Percentiles rank a stretch among this genome's conserved stretches.
Conservation (phyloP, 2,797 vertebrate genomes). For the Gephyroberyx darwinii region DNA sequence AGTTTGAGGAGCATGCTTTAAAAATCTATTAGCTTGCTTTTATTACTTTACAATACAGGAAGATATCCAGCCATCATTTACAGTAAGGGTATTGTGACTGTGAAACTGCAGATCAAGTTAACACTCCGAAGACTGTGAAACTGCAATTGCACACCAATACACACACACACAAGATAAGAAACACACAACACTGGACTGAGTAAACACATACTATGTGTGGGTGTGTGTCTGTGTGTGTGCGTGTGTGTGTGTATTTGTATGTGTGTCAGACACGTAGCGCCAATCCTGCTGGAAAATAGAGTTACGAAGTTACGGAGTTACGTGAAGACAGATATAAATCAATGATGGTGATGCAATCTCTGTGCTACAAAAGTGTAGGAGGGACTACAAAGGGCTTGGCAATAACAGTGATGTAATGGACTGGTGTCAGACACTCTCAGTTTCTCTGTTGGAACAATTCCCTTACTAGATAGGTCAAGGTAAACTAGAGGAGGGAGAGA, state of each 20-base stretch:
- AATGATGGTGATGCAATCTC: conserved; percentile 37
- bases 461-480: conserved; percentile 5
- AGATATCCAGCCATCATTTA: no score
- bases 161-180: conserved; percentile 14
- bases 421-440: conserved; percentile 6
- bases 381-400: neutral
- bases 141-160: neutral
- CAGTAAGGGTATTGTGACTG: neutral
- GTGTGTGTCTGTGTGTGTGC: conserved; percentile 7
- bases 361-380: conserved; percentile 10
- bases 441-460: conserved; percentile 53
- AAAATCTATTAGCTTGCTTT: no score
- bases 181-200: neutral
- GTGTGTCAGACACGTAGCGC: neutral
- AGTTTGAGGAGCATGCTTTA: no score
- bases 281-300: neutral
- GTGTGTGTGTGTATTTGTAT: neutral
- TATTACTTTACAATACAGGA: no score
- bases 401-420: conserved; percentile 50
- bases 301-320: no score
- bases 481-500: conserved; percentile 2
- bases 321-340: neutral
- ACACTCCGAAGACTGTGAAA: conserved; percentile 9
- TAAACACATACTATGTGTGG: conserved; percentile 2
- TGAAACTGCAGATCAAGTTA: conserved; percentile 23